Evolutionary conservation across 1,140 invertebrate species (phyloP), one percentile per base, ranked within the genome.

Genomic region (Drosophila novamexicana): DNA sequence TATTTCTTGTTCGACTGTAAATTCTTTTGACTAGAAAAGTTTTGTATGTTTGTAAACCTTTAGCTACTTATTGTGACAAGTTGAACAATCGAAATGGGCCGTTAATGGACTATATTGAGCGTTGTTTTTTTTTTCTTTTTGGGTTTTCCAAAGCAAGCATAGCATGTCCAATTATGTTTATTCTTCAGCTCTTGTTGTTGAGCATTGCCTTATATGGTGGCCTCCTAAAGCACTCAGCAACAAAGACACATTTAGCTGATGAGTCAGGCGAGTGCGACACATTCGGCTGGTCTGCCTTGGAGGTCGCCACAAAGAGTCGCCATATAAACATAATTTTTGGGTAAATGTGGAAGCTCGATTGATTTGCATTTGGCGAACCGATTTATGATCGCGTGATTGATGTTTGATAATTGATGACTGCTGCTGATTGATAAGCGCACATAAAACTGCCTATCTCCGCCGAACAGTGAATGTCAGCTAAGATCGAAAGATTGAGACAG

Each of bases 271-370:
- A 44, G 44, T 66, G 56, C 63, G 70, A 68, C 65, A 77, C 81
- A 80, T 84, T 85, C 73, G 85, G 74, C 50, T 50, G 54, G 37
- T 8, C 12, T n/a, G 14, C n/a, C 54, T 62, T 83, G 67, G 69
- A 84, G 81, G 81, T 77, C 81, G 76, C 36, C 69, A 40, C 57
- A 64, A 76, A 80, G 66, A 54, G 56, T 50, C 37, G 50, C 58
- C 40, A 77, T 69, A 81, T 81, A 45, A 81, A 79, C 67, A 85
- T 82, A 82, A 85, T 76, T 75, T 74, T 75, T 70, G 73, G 52
- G 45, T 63, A 74, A 71, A 75, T 54, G 68, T 52, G 53, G 56
- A 65, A 67, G 49, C 57, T 47, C 40, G 42, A 47, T 45, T 29
- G 47, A 67, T 80, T 80, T 64, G 72, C 77, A 67, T 74, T 71